Evolutionary conservation across 2,888 invertebrate genomes (phyloP).

Genomic region (Drosophila testacea): DNA sequence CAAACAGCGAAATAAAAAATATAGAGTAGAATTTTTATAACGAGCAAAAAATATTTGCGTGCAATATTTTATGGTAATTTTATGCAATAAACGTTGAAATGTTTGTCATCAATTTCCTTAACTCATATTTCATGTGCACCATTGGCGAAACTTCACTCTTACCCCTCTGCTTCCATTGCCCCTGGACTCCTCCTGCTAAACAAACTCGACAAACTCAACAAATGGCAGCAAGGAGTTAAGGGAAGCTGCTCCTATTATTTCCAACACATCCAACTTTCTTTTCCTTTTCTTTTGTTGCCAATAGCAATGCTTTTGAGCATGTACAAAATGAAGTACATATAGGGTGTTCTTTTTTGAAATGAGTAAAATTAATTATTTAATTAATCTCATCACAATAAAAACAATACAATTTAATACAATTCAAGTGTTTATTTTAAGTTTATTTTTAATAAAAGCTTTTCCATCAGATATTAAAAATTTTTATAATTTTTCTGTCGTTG

Average conservation of each 20-base stretch:
- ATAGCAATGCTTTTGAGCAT: slow-evolving; percentile 42
- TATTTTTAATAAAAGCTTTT: too few relatives aligned
- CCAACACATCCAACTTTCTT: slow-evolving; percentile 28
- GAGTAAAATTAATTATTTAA: neutral
- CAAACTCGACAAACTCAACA: slow-evolving; percentile 15
- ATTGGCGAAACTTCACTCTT: slow-evolving; percentile 31
- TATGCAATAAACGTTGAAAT: slow-evolving; percentile 80
- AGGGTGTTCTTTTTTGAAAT: slow-evolving; percentile 32
- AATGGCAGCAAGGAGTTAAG: slow-evolving; percentile 12
- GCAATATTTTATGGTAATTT: slow-evolving; percentile 79
- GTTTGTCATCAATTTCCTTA: slow-evolving; percentile 80
- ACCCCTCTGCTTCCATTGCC: neutral
- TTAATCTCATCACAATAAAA: neutral
- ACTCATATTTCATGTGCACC: slow-evolving; percentile 78
- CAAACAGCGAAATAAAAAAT: slow-evolving; percentile 11
- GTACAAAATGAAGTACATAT: slow-evolving; percentile 25
- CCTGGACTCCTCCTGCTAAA: neutral
- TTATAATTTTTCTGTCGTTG: too few relatives aligned
- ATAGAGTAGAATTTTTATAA: slow-evolving; percentile 42
- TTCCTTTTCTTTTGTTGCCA: slow-evolving; percentile 23
- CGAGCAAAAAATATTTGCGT: slow-evolving; percentile 61
- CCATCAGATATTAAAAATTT: too few relatives aligned
- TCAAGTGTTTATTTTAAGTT: neutral
- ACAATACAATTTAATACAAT: neutral
- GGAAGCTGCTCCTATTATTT: slow-evolving; percentile 55